Evolutionary conservation across 2,888 invertebrate species (phyloP).

Genomic region (Drosophila lacicola): DNA sequence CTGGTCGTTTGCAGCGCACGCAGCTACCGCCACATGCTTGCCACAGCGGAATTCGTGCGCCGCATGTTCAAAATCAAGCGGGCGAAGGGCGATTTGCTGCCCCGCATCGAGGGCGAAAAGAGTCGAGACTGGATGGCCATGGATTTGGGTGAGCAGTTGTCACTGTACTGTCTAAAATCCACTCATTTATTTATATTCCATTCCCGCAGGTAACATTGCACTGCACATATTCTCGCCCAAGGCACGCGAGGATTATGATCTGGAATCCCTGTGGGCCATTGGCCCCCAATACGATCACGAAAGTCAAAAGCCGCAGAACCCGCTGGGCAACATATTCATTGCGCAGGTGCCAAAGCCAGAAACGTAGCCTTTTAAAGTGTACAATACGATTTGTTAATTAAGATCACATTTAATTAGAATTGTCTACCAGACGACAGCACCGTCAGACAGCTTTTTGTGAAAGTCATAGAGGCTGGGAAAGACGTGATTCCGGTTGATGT

Average conservation of each 20-base stretch:
- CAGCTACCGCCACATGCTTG: slow-evolving; percentile 90
- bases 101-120: slow-evolving; percentile 91
- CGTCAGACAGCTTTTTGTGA: slow-evolving; percentile 84
- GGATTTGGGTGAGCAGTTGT: slow-evolving; percentile 90
- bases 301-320: slow-evolving; percentile 87
- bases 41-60: slow-evolving; percentile 90
- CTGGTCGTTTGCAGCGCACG: slow-evolving; percentile 92
- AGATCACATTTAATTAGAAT: slow-evolving; percentile 21
- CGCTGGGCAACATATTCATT: slow-evolving; percentile 87
- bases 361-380: slow-evolving; percentile 19
- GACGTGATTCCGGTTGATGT: slow-evolving; percentile 84
- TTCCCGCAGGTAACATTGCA: slow-evolving; percentile 92
- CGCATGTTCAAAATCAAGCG: slow-evolving; percentile 91
- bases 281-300: slow-evolving; percentile 92
- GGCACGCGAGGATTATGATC: slow-evolving; percentile 90
- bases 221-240: slow-evolving; percentile 93
- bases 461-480: slow-evolving; percentile 86
- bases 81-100: slow-evolving; percentile 87
- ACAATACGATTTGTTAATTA: slow-evolving; percentile 6
- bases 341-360: slow-evolving; percentile 43
- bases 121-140: slow-evolving; percentile 94
- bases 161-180: background rate
- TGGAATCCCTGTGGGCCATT: slow-evolving; percentile 96
- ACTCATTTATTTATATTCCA: rapidly evolving
- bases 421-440: slow-evolving; percentile 81